phyloP scores from a whole-genome alignment of 1,140 invertebrate species.

The Lucilia sericata region DNA sequence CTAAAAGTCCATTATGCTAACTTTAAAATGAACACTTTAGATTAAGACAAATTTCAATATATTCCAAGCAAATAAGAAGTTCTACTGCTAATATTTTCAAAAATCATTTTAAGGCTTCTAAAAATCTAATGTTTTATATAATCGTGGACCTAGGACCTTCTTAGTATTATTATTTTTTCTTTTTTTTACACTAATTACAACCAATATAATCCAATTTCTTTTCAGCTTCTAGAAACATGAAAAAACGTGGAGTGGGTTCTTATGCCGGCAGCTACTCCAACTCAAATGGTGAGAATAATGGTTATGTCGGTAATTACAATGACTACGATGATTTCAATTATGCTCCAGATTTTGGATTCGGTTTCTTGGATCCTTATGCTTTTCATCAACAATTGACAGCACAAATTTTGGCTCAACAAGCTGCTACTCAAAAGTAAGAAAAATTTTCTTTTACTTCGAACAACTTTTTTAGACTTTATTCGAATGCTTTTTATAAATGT shows the following conservation, averaged over 20 bases:
- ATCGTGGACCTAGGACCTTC: too few relatives aligned
- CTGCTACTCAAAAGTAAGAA: constrained; percentile 61
- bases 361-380: constrained; percentile 60
- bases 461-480: neutral
- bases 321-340: constrained; percentile 56
- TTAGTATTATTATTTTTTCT: too few relatives aligned
- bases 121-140: too few relatives aligned
- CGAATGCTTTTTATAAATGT: neutral
- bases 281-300: neutral
- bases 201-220: neutral
- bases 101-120: too few relatives aligned
- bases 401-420: constrained; percentile 64
- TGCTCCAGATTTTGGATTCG: constrained; percentile 55
- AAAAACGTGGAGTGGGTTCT: neutral
- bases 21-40: too few relatives aligned
- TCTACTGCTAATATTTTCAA: too few relatives aligned
- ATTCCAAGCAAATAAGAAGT: too few relatives aligned
- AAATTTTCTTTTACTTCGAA: neutral
- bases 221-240: neutral
- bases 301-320: constrained; percentile 29
- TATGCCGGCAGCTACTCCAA: neutral
- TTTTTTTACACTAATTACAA: too few relatives aligned
- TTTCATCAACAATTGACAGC: constrained; percentile 66
- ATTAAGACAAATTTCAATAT: too few relatives aligned
- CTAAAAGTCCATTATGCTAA: too few relatives aligned